Conservation (phyloP, 2,797 vertebrate species). For the Mus caroli region DNA sequence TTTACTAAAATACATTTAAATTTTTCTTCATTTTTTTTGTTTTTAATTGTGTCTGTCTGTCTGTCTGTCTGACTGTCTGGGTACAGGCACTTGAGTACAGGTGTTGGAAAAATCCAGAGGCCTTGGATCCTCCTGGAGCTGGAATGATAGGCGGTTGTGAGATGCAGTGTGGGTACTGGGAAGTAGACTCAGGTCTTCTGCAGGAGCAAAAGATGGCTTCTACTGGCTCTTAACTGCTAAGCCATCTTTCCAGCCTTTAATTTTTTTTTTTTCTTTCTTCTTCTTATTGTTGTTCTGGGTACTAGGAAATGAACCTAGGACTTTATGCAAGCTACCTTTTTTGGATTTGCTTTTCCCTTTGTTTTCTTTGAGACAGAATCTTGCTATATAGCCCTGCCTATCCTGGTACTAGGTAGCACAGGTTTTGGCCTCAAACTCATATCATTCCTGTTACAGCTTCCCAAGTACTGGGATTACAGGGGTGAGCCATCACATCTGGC, state of each 20-base stretch:
- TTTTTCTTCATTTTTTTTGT: not conserved
- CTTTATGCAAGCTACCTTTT: not conserved
- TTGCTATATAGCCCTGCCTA: not conserved
- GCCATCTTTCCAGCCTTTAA: not conserved
- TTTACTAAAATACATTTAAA: slow-evolving; percentile 5
- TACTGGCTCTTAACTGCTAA: not conserved
- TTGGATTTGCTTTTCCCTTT: not conserved
- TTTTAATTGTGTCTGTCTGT: not conserved
- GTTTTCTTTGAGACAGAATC: not conserved
- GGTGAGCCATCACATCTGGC: not conserved
- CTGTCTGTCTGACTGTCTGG: not conserved
- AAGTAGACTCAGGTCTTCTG: not conserved
- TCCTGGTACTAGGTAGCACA: not conserved
- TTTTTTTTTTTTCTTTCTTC: not conserved
- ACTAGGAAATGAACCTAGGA: not conserved
- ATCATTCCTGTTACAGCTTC: not conserved
- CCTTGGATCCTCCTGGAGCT: not conserved
- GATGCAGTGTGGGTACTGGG: not conserved
- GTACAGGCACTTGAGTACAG: not conserved
- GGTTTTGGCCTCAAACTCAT: not conserved
- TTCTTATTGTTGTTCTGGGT: not conserved
- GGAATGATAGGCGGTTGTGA: not conserved
- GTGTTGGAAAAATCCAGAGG: not conserved
- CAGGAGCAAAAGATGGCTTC: too few species aligned
- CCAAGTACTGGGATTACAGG: not conserved